These are phyloP conservation scores for Diplodus puntazzo DNA, from an alignment of 2,797 vertebrate species.

Conservation along the genomic window DNA sequence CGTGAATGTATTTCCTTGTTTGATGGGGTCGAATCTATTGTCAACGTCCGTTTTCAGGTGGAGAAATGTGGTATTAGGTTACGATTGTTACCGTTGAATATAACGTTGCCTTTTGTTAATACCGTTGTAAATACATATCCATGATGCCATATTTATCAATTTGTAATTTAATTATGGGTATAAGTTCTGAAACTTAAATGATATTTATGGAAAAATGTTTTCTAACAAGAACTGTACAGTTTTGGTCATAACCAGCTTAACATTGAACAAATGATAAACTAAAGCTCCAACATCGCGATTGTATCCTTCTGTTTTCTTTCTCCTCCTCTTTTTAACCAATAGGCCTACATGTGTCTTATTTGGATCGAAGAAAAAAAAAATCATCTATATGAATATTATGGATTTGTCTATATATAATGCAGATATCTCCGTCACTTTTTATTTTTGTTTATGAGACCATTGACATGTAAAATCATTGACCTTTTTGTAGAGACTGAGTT, in stretches of 20 bases:
- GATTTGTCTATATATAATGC: conserved; percentile 86
- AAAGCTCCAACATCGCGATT: conserved; percentile 88
- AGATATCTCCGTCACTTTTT: conserved; percentile 83
- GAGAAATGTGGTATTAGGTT: conserved; percentile 96
- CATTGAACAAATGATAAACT: conserved; percentile 92
- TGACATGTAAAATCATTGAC: conserved; percentile 83
- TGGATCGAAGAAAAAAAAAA: conserved; percentile 79
- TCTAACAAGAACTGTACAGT: conserved; percentile 98
- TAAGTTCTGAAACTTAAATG: conserved; percentile 98
- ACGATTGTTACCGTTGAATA: conserved; percentile 98
- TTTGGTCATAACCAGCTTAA: conserved; percentile 99
- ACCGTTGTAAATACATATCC: conserved; percentile 99
- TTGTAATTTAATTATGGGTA: conserved; percentile 99
- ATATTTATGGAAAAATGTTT: conserved; percentile 99
- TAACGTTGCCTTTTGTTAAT: conserved; percentile 99
- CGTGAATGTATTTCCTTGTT: conserved; percentile 99
- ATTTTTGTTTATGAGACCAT: conserved; percentile 83
- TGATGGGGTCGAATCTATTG: conserved; percentile 97
- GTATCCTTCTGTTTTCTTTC: conserved; percentile 84
- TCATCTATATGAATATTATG: conserved; percentile 87
- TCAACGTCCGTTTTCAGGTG: conserved; percentile 97
- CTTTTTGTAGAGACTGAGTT: conserved; percentile 74
- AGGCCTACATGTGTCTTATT: conserved; percentile 88
- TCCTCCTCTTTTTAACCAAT: conserved; percentile 84
- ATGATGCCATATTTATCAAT: conserved; percentile 99